phyloP scores from a whole-genome alignment of 2,888 invertebrate genomes.

The Tetranychus piercei region DNA sequence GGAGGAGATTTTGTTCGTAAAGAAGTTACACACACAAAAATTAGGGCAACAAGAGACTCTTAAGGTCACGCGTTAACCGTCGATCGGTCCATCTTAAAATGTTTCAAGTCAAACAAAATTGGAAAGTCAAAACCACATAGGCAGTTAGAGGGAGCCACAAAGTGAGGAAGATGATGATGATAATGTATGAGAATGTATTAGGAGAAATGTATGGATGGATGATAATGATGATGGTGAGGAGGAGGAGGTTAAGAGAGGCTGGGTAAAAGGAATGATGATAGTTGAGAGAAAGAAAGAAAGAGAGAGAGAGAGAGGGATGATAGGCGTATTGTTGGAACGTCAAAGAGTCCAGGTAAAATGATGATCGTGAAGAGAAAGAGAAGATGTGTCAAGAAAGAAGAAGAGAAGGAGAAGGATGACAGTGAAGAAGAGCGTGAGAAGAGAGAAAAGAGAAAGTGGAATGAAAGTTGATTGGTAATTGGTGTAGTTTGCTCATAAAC shows the following conservation, averaged over 20 bases:
- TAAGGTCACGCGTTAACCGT: neutral
- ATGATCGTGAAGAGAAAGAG: conserved; percentile 10
- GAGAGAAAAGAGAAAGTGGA: conserved; percentile 3
- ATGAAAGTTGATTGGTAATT: neutral
- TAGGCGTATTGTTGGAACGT: neutral
- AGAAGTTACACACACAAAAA: neutral
- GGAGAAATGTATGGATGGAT: neutral
- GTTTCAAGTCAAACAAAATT: neutral
- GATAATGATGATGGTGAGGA: neutral
- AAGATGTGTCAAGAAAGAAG: neutral
- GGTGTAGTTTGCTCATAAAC: conserved; percentile 5
- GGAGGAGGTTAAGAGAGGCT: neutral
- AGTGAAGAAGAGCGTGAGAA: neutral
- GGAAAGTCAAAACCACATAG: neutral
- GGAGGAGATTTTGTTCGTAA: neutral
- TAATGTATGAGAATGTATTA: neutral
- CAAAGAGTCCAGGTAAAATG: conserved; percentile 1
- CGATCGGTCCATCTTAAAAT: neutral
- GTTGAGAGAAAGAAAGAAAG: conserved; percentile 10
- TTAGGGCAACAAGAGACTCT: neutral
- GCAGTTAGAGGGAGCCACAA: neutral
- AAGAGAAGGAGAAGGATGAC: neutral
- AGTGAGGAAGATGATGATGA: neutral
- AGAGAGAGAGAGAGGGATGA: conserved; percentile 3
- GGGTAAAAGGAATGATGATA: neutral